Evolutionary conservation across 2,888 invertebrate genomes (phyloP), one percentile per base, ranked within the genome.

Genomic region (Baccha elongata): DNA sequence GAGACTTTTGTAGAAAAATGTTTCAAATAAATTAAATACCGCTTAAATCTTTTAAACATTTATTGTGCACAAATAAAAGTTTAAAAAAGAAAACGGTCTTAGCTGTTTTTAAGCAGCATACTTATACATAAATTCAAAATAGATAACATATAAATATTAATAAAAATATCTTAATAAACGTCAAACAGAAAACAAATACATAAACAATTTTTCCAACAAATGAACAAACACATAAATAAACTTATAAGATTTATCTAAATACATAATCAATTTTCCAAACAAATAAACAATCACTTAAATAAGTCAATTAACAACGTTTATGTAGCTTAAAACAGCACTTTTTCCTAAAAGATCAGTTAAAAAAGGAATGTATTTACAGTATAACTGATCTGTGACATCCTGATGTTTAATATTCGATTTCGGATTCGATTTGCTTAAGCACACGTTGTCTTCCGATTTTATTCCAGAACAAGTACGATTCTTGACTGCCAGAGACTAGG

Each of bases 401-500:
- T 35, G 1, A 15, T n/a, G 23, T 32, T 73, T 85, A 87, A 79
- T 89, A 90, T 80, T 89, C 89, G 76, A 90, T 64, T 68, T 88
- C 87, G 1, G 87, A 85, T 84, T 90, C 89, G 21, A 90, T 89
- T 85, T 88, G 86, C 83, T 89, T 88, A 50, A 90, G 85, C 48
- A 90, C 88, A 3, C 91, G 87, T 85, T 90, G 91, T 32, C 91
- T 89, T 84, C 91, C 91, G 71, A 90, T 88, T 86, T 90, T 90
- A 84, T 90, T 91, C 91, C 91, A 91, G 72, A 91, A 88, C 13
- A 91, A 86, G 85, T 90, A 87, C 3, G 90, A 87, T 62, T 88
- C 88, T 2, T 78, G 42, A 68, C 88, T 86, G 58, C 91, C 91
- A 29, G 89, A 87, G 55, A 91, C 90, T 40, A 85, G 85, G 44